Evolutionary conservation across 2,113 vertebrate genomes (phyloP), one percentile per base, ranked within the genome.

Genomic region (Daubentonia madagascariensis): DNA sequence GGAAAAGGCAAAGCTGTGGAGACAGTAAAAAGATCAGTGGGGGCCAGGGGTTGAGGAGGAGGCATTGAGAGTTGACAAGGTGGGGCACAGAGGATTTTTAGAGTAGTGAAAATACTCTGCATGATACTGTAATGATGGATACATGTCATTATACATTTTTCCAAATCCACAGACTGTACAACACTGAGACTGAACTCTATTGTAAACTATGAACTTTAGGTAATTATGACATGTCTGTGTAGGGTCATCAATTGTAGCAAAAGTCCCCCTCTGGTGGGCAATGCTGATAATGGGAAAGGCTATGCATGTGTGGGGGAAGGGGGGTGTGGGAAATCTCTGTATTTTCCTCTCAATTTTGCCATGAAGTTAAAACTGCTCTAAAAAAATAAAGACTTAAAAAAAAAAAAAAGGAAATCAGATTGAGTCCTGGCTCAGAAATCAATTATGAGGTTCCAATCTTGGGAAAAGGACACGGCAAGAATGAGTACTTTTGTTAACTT

Each of bases 301-400:
- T 11, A 1, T 63, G 52, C 8, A 5, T 35, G 18, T 20, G 18
- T 23, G 4, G 0, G 25, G 70, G 17, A 5, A 40, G 45, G 6
- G 1, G 2, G 72, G 0, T 35, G 20, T 7, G n/a, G 25, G 20
- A 43, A 16, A 20, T 30, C 43, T 63, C 11, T 11, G 32, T 40
- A 40, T 32, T 45, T 76, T 76, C 16, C 13, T 28, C n/a, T 43
- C 17, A 23, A 10, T 67, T 67, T 52, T 2, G 3, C 35, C 25
- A 16, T 78, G 8, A 67, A 76, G 11, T 67, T 78, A 67, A 86
- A 67, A 11, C 37, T 85, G 20, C n/a, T 93, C 81, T 63, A 63
- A 32, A 52, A 76, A 43, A 43, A 13, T 28, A 72, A 72, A 72
- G 10, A 28, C 35, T 65, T 65, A 16, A 78, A 80, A 72, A 40